Percentiles rank a stretch among this genome's conserved stretches.
Conservation (phyloP, 2,888 invertebrate species). For the Lithophane semibrunnea region DNA sequence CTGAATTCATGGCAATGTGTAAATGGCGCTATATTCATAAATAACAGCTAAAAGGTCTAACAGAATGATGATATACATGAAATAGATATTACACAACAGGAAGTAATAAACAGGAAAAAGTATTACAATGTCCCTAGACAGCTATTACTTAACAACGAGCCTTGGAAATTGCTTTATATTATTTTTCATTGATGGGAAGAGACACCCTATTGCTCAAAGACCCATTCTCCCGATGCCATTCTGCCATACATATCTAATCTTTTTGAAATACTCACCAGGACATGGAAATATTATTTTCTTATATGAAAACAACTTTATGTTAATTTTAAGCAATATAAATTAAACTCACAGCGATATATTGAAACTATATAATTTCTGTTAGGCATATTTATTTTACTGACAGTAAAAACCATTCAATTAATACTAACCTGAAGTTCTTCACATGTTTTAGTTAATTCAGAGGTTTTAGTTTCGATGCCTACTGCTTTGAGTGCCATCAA, state of each 20-base stretch:
- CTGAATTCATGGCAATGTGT: neutral
- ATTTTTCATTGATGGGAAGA: neutral
- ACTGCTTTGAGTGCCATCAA: constrained; percentile 70
- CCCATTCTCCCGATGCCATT: neutral
- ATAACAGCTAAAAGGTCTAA: neutral
- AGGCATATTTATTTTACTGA: neutral
- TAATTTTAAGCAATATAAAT: neutral
- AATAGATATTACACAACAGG: neutral
- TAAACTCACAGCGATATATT: neutral
- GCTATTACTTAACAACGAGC: rapidly evolving
- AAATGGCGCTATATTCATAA: neutral
- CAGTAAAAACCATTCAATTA: constrained; percentile 1
- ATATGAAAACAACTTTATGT: neutral
- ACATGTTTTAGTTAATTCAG: constrained; percentile 77
- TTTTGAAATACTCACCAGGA: neutral
- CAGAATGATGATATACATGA: neutral
- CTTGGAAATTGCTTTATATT: neutral
- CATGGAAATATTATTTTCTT: neutral
- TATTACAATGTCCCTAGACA: neutral
- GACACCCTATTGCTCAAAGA: neutral
- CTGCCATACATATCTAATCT: neutral
- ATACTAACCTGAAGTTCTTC: constrained; percentile 78
- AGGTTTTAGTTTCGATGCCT: constrained; percentile 71
- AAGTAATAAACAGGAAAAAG: neutral
- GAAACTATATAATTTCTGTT: neutral